These are phyloP conservation scores for Acrobasis consociella DNA, from an alignment of 2,888 invertebrate genomes.

Conservation along the genomic window DNA sequence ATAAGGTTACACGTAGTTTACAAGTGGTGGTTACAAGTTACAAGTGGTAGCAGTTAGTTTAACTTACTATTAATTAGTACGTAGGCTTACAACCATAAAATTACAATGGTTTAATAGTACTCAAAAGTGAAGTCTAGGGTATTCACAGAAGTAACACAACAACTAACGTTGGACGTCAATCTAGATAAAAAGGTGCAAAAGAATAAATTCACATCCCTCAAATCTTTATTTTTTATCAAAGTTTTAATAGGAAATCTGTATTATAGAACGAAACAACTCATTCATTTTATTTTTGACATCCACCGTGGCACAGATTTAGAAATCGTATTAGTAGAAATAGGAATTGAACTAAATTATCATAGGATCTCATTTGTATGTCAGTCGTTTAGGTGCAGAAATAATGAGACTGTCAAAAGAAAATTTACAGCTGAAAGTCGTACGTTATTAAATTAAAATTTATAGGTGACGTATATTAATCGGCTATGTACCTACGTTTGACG, in stretches of 20 bases:
- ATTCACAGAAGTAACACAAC: no score
- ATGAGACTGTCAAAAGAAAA: constrained; percentile 2
- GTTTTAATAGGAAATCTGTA: constrained; percentile 17
- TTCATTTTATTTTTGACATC: constrained; percentile 5
- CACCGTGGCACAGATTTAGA: constrained; percentile 15
- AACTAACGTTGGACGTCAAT: no score
- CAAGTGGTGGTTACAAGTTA: not conserved
- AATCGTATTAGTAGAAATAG: constrained; percentile 4
- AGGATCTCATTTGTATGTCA: constrained; percentile 13
- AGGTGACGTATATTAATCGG: not conserved
- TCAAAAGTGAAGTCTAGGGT: no score
- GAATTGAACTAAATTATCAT: constrained; percentile 10
- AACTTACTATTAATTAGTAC: no score
- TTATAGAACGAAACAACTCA: constrained; percentile 18
- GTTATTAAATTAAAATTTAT: constrained; percentile 12
- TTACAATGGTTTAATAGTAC: no score
- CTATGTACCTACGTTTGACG: not conserved
- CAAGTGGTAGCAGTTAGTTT: no score
- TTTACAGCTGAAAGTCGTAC: not conserved
- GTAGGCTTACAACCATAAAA: no score
- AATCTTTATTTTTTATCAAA: not conserved
- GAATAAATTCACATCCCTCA: not conserved
- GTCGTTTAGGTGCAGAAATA: constrained; percentile 2
- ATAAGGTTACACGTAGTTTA: not conserved
- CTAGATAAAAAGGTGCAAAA: no score